These are phyloP conservation scores for Acrobasis consociella DNA, from an alignment of 2,888 invertebrate species.

Conservation along the genomic window DNA sequence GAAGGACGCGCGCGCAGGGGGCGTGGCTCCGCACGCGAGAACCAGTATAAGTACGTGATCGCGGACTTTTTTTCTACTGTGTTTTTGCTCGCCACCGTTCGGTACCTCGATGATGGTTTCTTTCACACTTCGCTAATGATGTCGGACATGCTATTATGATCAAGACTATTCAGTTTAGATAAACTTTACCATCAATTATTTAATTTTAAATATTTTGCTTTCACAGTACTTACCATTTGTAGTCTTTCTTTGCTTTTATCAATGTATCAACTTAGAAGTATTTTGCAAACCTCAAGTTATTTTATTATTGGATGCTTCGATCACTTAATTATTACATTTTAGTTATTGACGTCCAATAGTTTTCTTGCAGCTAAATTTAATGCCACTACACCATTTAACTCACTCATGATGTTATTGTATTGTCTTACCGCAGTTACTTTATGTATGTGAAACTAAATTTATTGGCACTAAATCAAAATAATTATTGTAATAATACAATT, in stretches of 20 bases:
- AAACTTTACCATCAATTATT: neutral
- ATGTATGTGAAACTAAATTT: constrained; percentile 3
- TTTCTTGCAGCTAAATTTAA: too few species aligned
- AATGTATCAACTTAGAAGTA: too few species aligned
- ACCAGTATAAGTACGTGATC: constrained; percentile 33
- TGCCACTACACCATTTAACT: neutral
- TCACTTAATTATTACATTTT: too few species aligned
- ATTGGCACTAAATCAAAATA: neutral
- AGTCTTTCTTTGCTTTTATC: neutral
- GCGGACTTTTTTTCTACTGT: constrained; percentile 37
- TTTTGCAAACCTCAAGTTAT: too few species aligned
- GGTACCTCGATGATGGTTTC: constrained; percentile 16
- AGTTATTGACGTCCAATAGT: too few species aligned
- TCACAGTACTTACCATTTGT: constrained; percentile 4
- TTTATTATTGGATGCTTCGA: too few species aligned
- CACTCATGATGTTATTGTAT: neutral
- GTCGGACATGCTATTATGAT: constrained; percentile 1
- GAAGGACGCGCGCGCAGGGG: constrained; percentile 65
- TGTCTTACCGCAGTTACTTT: neutral
- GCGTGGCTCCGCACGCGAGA: constrained; percentile 58
- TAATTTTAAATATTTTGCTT: neutral
- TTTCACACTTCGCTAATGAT: constrained; percentile 20
- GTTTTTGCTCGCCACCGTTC: constrained; percentile 4
- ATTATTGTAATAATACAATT: constrained; percentile 4
- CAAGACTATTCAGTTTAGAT: neutral